Evolutionary conservation across 2,888 invertebrate genomes (phyloP).

Genomic region (Drosophila siamana): DNA sequence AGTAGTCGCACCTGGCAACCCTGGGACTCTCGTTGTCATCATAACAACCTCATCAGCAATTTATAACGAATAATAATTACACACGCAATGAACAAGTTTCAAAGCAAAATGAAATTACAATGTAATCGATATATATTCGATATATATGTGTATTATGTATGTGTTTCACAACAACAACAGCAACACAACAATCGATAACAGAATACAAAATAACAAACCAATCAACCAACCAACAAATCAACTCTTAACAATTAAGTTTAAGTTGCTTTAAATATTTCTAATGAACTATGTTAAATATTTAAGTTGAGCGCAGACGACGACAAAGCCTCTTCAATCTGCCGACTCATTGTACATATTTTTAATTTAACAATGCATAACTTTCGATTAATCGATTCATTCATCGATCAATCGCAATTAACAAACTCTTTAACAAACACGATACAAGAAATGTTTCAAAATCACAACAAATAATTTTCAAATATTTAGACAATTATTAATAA

Average conservation of each 20-base stretch:
- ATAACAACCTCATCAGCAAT: slow-evolving; percentile 57
- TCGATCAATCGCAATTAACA: slow-evolving; percentile 35
- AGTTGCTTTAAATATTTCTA: slow-evolving; percentile 77
- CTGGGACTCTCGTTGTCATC: slow-evolving; percentile 47
- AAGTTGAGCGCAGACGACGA: slow-evolving; percentile 51
- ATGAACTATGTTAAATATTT: slow-evolving; percentile 59
- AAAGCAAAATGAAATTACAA: slow-evolving; percentile 19
- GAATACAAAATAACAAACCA: slow-evolving; percentile 3
- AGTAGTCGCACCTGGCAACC: slow-evolving; percentile 47
- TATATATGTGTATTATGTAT: slow-evolving; percentile 42
- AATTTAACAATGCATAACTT: slow-evolving; percentile 48
- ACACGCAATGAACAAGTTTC: slow-evolving; percentile 6
- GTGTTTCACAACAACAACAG: slow-evolving; percentile 44
- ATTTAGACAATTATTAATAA: slow-evolving; percentile 12
- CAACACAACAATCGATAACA: slow-evolving; percentile 55
- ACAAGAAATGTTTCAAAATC: slow-evolving; percentile 14
- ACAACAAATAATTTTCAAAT: slow-evolving; percentile 39
- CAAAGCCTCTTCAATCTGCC: slow-evolving; percentile 29
- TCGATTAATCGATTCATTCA: slow-evolving; percentile 42
- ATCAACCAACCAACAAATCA: slow-evolving; percentile 37
- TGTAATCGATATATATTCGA: slow-evolving; percentile 27
- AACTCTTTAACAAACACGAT: slow-evolving; percentile 41
- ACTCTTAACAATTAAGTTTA: slow-evolving; percentile 73
- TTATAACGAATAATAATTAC: slow-evolving; percentile 50
- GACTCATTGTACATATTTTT: slow-evolving; percentile 56